Evolutionary conservation across 2,888 invertebrate species (phyloP), one percentile per base, ranked within the genome.

Genomic region (Conops quadrifasciatus): DNA sequence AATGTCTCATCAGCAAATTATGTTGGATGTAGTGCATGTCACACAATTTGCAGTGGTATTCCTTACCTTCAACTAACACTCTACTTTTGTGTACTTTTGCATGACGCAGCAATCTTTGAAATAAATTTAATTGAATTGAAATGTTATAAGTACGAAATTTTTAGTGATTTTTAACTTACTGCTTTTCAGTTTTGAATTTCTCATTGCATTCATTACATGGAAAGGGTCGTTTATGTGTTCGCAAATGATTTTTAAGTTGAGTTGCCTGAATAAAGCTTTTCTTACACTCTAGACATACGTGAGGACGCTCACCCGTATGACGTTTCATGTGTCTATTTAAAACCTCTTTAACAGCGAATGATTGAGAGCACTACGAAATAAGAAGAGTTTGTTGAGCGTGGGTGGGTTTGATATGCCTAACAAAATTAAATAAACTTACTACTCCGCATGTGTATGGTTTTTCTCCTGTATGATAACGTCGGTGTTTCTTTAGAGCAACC

Each of bases 241-340:
- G 92, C 75, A 93, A 87, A 81, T 95, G 95, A 7, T 92, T 91
- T 75, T 91, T 89, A 47, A 95, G 86, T 81, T 95, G 95, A 9
- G 91, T 89, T 13, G 92, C 91, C 85, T 94, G 95, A 71, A 95
- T 95, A 84, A 94, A 95, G n/a, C 93, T 90, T 82, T 91, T 91
- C 13, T 89, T 89, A 81, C 95, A 95, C 78, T 82, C 87, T 80
- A 64, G 85, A 76, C 77, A 86, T 7, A 78, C 78, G 76, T 86
- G 86, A 1, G 85, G 85, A 24, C 82, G 80, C 65, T 85, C 85
- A 2, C 86, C 84, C 0, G 86, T 86, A 80, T 93, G 93, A 0
- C 91, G 92, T 76, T 91, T 88, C 79, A 91, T 88, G 82, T 93
- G 93, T 2, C 93, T 90, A 77, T 93, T 92, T 77, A 93, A 87